Evolutionary conservation across 2,888 invertebrate species (phyloP), one percentile per base, ranked within the genome.

Genomic region (Xestoiulus laeticollis): DNA sequence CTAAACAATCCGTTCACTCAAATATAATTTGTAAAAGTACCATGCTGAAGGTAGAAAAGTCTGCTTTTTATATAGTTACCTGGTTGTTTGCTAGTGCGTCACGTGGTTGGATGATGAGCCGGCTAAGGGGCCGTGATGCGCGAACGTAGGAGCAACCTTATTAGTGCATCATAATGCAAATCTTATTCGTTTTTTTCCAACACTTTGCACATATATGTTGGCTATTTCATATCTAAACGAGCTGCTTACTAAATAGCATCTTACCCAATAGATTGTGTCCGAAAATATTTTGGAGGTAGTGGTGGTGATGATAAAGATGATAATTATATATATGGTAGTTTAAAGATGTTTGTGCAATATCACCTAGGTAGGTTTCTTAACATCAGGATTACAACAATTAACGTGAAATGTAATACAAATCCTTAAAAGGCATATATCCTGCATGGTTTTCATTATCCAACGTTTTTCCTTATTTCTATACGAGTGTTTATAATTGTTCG

Each of bases 121-220:
- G 59, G 22, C 59, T 59, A 59, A 59, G 59, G 59, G 59, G 59
- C 59, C 59, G 59, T 59, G 59, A 59, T 59, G 59, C 59, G 59
- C 59, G n/a, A 59, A 59, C 59, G 59, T 59, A 59, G 59, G 59
- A 59, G 59, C 59, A 59, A 59, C 59, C 59, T 59, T 59, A 59
- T 59, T 59, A 59, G 59, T 59, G n/a, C 59, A 59, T n/a, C 59
- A n/a, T 19, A 59, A 59, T 3, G 59, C 59, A n/a, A 59, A 59
- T 59, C 59, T 59, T 59, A 59, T n/a, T n/a, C 19, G 59, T 59
- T 59, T n/a, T n/a, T 59, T n/a, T 59, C n/a, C 59, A n/a, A 59
- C 59, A 59, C 59, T 59, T 59, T 59, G 59, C 59, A 59, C 59
- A n/a, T 59, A 59, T 6, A 59, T 59, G 59, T n/a, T 59, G n/a